A percentile compares a stretch with the other conserved stretches of the same genome.
Conservation (phyloP, 1,140 invertebrate species). For the Cydia pomonella region DNA sequence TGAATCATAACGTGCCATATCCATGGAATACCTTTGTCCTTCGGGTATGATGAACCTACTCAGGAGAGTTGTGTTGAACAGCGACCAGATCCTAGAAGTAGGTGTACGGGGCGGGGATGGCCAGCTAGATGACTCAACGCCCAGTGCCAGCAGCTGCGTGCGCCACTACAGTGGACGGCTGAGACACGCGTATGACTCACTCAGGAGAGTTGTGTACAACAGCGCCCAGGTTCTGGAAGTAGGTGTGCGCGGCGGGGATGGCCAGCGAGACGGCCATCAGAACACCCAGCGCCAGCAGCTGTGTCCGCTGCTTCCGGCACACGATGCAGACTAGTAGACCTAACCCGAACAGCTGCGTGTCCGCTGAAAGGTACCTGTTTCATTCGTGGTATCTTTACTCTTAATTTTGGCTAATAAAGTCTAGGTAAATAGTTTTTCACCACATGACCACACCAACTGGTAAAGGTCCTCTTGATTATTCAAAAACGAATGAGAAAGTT, state of each 20-base stretch:
- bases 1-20: too few relatives aligned
- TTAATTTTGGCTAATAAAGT: not conserved
- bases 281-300: conserved; percentile 20
- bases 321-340: conserved; percentile 39
- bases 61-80: conserved; percentile 34
- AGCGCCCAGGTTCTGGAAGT: conserved; percentile 36
- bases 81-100: conserved; percentile 38
- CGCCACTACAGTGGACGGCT: conserved; percentile 9
- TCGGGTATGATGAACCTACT: conserved; percentile 36
- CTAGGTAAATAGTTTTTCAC: not conserved
- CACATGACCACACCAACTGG: too few relatives aligned
- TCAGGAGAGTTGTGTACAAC: conserved; percentile 37
- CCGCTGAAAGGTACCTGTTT: conserved; percentile 44
- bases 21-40: too few relatives aligned
- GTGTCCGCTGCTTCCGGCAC: conserved; percentile 38
- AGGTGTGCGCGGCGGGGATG: conserved; percentile 38
- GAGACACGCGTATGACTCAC: conserved; percentile 33
- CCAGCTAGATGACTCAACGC: conserved; percentile 33
- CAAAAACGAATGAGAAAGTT: too few relatives aligned
- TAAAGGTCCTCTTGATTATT: too few relatives aligned
- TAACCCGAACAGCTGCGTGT: conserved; percentile 41
- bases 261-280: conserved; percentile 33
- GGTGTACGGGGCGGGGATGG: conserved; percentile 38
- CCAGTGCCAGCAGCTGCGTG: conserved; percentile 22
- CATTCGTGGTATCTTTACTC: not conserved